Base-by-base conservation (phyloP, 2,888 invertebrate species). In the Melanotus villosus region DNA sequence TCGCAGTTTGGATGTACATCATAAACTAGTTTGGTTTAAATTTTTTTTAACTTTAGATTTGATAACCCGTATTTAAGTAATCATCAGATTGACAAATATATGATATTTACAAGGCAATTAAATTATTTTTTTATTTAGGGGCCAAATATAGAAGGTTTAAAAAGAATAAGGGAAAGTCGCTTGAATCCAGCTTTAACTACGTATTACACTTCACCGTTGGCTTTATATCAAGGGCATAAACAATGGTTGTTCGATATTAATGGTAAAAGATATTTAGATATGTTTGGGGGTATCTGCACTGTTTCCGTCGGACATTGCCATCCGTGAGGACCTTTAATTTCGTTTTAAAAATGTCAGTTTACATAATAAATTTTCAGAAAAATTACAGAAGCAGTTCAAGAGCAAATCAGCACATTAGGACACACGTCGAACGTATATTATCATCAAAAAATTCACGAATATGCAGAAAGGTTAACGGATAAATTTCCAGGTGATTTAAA, bases 301-400 rank as follows among this genome's bases (percentile, higher is more conserved):
- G 95, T 99, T 36, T 97, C 97, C 60, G 97, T 98, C 1, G 98
- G 98, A 18, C 99, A 99, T 84, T 97, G 96, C 82, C 99, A 99
- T 87, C 98, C 98, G 96, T 97, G 88, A 92, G 94, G 19, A 36
- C 16, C n/a, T n/a, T 43, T 36, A 21, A 50, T 10, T 56, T 14
- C 12, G n/a, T 9, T 18, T 14, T 47, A 14, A 47, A 21, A 26
- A 26, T 26, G 4, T 26, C 3, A 26, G n/a, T n/a, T n/a, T n/a
- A n/a, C n/a, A n/a, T n/a, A 5, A 26, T 45, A 3, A 16, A n/a
- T 36, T 47, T 57, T 5, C 21, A 98, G 98, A 56, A 96, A 93
- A 87, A 91, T 98, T 0, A 92, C 91, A 1, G 89, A 89, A 70
- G 96, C 95, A 0, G 87, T 95, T 6, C 89, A 88, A 34, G 89